Evolutionary conservation across 1,140 invertebrate species (phyloP).

Genomic region (Cydia splendana): DNA sequence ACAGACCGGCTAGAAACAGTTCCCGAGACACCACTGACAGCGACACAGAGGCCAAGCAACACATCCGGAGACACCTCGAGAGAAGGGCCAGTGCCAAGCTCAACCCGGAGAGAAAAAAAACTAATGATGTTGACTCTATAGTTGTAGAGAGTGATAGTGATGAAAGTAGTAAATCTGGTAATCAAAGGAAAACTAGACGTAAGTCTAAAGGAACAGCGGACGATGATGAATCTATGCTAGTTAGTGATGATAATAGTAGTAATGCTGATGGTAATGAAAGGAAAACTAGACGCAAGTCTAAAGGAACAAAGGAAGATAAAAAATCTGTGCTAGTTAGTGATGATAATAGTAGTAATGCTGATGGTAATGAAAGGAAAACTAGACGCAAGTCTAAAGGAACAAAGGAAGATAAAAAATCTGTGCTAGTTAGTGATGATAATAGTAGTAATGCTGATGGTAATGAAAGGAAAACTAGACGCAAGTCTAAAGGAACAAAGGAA

Average conservation of each 20-base stretch:
- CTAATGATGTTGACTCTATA: not conserved
- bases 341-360: not conserved
- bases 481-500: not conserved
- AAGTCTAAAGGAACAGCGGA: not conserved
- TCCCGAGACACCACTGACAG: conserved; percentile 3
- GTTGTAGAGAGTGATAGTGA: not conserved
- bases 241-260: not conserved
- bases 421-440: not conserved
- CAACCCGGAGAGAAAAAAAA: not conserved
- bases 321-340: not conserved
- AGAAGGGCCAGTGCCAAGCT: not conserved
- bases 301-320: not conserved
- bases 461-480: not conserved
- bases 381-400: not conserved
- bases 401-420: not conserved
- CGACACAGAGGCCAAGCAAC: conserved; percentile 3
- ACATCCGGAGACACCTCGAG: not conserved
- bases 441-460: not conserved
- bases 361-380: not conserved
- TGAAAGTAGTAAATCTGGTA: not conserved
- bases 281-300: not conserved
- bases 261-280: not conserved
- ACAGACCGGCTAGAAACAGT: not conserved
- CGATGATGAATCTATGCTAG: not conserved
- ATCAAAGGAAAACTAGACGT: not conserved